Evolutionary conservation across 2,888 invertebrate genomes (phyloP).

Genomic region (Mylabris sibirica): DNA sequence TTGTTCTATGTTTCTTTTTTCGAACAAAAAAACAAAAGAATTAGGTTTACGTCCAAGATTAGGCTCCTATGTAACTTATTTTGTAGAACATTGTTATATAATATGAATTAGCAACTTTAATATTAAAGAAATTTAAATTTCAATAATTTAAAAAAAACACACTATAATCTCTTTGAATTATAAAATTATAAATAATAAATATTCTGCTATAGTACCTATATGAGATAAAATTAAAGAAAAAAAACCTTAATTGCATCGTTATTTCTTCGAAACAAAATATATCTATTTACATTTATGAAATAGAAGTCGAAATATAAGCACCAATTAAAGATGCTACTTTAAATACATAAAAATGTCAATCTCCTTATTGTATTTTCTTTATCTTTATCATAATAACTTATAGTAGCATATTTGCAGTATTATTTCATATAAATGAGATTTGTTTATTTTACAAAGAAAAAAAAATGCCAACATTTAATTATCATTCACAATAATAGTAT

Average conservation of each 20-base stretch:
- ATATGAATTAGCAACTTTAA: conserved; percentile 24
- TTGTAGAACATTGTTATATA: conserved; percentile 21
- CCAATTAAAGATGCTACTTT: conserved; percentile 1
- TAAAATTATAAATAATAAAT: conserved; percentile 14
- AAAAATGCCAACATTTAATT: neutral
- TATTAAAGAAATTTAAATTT: neutral
- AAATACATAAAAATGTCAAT: conserved; percentile 2
- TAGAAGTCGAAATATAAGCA: neutral
- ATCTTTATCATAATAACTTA: no score
- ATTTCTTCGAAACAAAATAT: neutral
- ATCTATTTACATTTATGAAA: neutral
- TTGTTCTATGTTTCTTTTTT: neutral
- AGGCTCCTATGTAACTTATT: conserved; percentile 34
- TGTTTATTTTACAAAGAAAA: neutral
- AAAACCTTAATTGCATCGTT: neutral
- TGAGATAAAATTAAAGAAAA: neutral
- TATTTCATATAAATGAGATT: neutral
- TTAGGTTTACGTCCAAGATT: conserved; percentile 27
- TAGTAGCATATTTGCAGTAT: no score
- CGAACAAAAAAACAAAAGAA: neutral
- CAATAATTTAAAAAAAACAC: neutral
- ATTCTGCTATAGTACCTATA: conserved; percentile 15
- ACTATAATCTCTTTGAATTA: neutral
- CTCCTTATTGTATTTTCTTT: neutral
- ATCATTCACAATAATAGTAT: neutral